Evolutionary conservation across 2,113 vertebrate genomes (phyloP), one percentile per base, ranked within the genome.

Genomic region (Tringa solitaria): DNA sequence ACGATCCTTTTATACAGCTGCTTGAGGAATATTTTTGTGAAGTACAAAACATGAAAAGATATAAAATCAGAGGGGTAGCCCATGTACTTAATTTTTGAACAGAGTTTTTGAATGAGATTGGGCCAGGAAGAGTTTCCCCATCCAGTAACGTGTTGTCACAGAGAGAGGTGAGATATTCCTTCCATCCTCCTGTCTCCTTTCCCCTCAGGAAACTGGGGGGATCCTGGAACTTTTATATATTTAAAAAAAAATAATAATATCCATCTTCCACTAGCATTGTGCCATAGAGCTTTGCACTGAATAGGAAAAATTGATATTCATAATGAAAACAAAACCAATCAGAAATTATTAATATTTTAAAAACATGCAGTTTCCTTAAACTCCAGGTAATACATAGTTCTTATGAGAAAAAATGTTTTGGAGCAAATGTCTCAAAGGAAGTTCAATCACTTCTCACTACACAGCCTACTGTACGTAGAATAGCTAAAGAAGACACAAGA

Each of bases 341-440:
- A 75, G 39, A 89, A 67, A 8, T 56, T 50, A 90, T 12, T 61
- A 0, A 8, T 32, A 43, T 39, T 83, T 92, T 70, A 46, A 32
- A 90, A 83, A 48, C 2, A 50, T 4, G 0, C 9, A 13, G 16
- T 76, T 84, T 57, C 10, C 8, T 85, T 95, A 72, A 91, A 74
- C 22, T 48, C 14, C 26, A 19, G 48, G 11, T 56, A 73, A 60
- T 54, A 32, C 3, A 28, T 22, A 39, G 64, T 53, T 92, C 39
- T 81, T 30, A 61, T 59, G n/a, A 86, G 33, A 92, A 95, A 80
- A 92, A 90, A 35, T 37, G n/a, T 76, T 96, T 96, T 86, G 26
- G 9, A 80, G 10, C 9, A 51, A 51, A 61, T 43, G 54, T 84
- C 57, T 54, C 70, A 89, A 54, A 94, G 86, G 57, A 60, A 84